Evolutionary conservation across 2,888 invertebrate species (phyloP), one percentile per base, ranked within the genome.

Genomic region (Psylliodes chrysocephalus): DNA sequence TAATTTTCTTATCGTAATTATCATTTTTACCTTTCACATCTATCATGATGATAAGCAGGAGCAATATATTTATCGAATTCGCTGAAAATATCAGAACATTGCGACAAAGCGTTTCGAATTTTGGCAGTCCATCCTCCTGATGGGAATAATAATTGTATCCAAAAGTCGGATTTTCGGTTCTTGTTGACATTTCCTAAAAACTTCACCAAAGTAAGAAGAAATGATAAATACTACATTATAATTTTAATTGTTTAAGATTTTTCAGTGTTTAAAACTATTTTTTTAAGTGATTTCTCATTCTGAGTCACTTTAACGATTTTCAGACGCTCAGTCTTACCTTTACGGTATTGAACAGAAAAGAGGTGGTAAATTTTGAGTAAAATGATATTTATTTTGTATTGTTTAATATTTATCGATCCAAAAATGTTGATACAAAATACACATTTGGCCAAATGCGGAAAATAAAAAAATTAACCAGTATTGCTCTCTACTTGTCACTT

Each of bases 11-110:
- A n/a, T n/a, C n/a, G n/a, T n/a, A n/a, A n/a, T n/a, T n/a, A n/a
- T n/a, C n/a, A n/a, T n/a, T n/a, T n/a, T 67, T 84, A 94, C 95
- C 95, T 91, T 85, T 97, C 97, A 82, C 96, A 97, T 64, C 97
- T 89, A 82, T 98, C 97, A 86, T 98, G 97, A 80, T 96, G 94
- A 85, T 96, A 96, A 68, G 96, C 95, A 30, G 97, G 97, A 22
- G 96, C 94, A 66, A 97, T 95, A 81, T 96, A 95, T 83, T 93
- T 93, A 81, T 95, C 95, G 82, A 97, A 97, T 85, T 96, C 96
- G 81, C 96, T 96, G 83, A 96, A 97, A 68, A 96, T 84, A 83
- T 96, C 96, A 79, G 94, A 95, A 81, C 95, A 95, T 79, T 95
- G 94, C 19, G 93, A 91, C 65, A 94, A 81, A 30, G 89, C 90